Percentiles rank a stretch among this genome's conserved stretches.
These are phyloP conservation scores for Drosophila affinis DNA, from an alignment of 2,888 invertebrate species.

Conservation along the genomic window DNA sequence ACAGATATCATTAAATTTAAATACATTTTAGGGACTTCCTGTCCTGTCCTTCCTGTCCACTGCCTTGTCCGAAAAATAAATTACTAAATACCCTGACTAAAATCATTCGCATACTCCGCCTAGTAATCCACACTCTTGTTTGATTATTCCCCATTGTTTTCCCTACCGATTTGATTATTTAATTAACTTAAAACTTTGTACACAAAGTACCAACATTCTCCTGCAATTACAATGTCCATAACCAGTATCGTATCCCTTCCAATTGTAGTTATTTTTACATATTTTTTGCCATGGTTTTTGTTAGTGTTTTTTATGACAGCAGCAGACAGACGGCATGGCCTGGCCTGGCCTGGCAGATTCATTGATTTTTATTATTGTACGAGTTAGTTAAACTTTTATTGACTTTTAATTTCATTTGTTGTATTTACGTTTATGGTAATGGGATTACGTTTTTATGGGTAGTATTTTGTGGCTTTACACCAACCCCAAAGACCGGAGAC, in stretches of 20 bases:
- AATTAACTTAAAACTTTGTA: conserved; percentile 13
- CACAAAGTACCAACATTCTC: conserved; percentile 9
- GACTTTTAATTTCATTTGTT: conserved; percentile 72
- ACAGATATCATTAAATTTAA: too few species aligned
- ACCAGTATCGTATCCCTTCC: conserved; percentile 3
- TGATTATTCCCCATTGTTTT: background rate
- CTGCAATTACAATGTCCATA: conserved; percentile 14
- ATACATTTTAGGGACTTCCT: too few species aligned
- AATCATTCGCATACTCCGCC: background rate
- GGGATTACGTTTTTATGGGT: conserved; percentile 52
- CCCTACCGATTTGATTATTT: background rate
- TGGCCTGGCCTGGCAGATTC: conserved; percentile 13
- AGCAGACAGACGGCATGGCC: background rate
- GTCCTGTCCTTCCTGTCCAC: too few species aligned
- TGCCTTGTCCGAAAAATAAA: too few species aligned
- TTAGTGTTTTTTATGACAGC: background rate
- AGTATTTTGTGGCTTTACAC: conserved; percentile 30
- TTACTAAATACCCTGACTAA: background rate
- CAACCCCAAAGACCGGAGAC: background rate
- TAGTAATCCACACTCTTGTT: background rate
- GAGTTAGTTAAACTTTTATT: conserved; percentile 55
- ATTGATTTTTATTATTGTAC: conserved; percentile 43
- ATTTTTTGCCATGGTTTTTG: conserved; percentile 5
- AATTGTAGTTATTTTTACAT: conserved; percentile 9
- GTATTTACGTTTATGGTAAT: conserved; percentile 48